Evolutionary conservation across 2,113 vertebrate genomes (phyloP).

Genomic region (Raja brachyura): DNA sequence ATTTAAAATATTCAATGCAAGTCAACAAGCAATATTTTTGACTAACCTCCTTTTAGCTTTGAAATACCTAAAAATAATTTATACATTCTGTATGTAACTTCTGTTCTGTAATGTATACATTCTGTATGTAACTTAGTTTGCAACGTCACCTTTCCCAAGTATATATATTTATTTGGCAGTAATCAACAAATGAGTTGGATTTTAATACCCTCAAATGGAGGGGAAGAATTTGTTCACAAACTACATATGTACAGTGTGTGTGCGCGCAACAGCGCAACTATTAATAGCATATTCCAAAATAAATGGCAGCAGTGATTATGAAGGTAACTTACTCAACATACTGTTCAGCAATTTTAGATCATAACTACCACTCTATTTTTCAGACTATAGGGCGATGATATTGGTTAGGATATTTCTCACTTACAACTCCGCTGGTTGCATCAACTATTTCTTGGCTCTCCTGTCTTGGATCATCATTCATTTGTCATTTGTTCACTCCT

Average conservation of each 20-base stretch:
- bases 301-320: not conserved
- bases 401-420: not conserved
- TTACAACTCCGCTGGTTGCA: not conserved
- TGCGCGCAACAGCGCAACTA: not conserved
- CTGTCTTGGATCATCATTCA: not conserved
- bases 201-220: not conserved
- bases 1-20: conserved; percentile 2
- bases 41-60: not conserved
- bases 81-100: not conserved
- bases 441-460: not conserved
- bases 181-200: not conserved
- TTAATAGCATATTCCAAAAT: not conserved
- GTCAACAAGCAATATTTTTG: not conserved
- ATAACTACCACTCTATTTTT: not conserved
- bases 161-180: not conserved
- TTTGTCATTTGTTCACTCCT: not conserved
- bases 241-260: not conserved
- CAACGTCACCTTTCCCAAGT: not conserved
- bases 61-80: not conserved
- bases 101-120: too few species aligned
- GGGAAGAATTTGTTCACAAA: not conserved
- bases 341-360: not conserved
- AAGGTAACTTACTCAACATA: not conserved
- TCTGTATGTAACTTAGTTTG: not conserved
- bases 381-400: too few species aligned